These are phyloP conservation scores for Hemibagrus wyckioides DNA, from an alignment of 2,113 vertebrate species.

Conservation along the genomic window DNA sequence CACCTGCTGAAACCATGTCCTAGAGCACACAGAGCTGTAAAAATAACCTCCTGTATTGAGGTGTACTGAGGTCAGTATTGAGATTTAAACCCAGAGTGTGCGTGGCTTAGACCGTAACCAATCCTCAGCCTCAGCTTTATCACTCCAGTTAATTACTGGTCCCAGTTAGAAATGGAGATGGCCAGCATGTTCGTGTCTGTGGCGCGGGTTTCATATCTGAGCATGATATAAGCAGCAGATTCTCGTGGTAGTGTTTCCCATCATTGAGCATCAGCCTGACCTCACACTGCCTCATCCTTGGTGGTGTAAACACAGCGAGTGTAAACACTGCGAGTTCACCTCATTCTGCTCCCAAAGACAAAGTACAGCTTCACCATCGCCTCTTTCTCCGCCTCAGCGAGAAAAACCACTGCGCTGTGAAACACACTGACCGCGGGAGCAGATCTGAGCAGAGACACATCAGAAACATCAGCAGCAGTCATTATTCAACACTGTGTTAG, in stretches of 20 bases:
- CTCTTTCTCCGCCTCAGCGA: not conserved
- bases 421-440: not conserved
- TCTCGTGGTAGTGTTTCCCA: not conserved
- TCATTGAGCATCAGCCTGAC: not conserved
- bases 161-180: not conserved
- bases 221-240: no score
- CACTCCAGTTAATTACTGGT: not conserved
- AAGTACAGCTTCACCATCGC: not conserved
- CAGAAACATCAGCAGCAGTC: conserved; percentile 3
- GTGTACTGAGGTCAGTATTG: not conserved
- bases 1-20: not conserved
- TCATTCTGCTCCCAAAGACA: not conserved
- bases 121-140: not conserved
- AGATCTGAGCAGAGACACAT: conserved; percentile 18
- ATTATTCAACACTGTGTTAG: conserved; percentile 11
- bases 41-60: no score
- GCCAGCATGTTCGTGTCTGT: not conserved
- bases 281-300: not conserved
- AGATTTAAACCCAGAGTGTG: not conserved
- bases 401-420: not conserved
- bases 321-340: not conserved
- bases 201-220: not conserved
- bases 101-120: not conserved
- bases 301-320: not conserved
- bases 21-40: not conserved